Evolutionary conservation across 2,888 invertebrate genomes (phyloP).

Genomic region (Brassicogethes aeneus): DNA sequence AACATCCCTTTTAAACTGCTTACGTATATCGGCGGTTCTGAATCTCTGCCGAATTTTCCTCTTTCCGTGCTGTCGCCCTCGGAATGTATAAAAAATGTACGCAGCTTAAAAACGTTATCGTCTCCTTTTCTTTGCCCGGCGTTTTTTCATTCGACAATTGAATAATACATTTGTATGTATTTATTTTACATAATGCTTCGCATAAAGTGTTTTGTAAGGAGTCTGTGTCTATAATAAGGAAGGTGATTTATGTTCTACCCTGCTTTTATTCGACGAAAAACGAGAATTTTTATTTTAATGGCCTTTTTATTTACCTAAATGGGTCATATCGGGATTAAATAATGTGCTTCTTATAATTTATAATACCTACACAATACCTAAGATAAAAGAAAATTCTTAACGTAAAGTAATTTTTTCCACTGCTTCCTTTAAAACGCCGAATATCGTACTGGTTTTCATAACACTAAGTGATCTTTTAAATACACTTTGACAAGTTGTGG

Average conservation of each 20-base stretch:
- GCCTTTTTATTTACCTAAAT: too few species aligned
- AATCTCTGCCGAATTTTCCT: slow-evolving; percentile 26
- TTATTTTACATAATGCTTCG: not conserved
- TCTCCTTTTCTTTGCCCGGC: not conserved
- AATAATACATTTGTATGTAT: not conserved
- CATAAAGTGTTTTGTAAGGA: not conserved
- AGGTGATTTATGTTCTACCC: not conserved
- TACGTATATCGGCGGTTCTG: slow-evolving; percentile 31
- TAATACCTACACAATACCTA: too few species aligned
- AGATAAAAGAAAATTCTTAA: too few species aligned
- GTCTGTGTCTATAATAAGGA: not conserved
- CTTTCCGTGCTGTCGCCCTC: not conserved
- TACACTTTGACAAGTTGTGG: too few species aligned
- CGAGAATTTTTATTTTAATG: too few species aligned
- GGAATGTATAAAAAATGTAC: not conserved
- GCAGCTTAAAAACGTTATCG: not conserved
- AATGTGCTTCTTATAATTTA: too few species aligned
- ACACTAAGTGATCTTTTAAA: too few species aligned
- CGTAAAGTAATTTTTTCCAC: too few species aligned
- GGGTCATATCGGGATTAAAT: too few species aligned
- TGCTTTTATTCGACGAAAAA: too few species aligned
- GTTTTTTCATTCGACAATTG: not conserved
- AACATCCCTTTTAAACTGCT: slow-evolving; percentile 35
- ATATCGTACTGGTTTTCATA: too few species aligned
- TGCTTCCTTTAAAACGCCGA: too few species aligned